Evolutionary conservation across 2,888 invertebrate species (phyloP).

Genomic region (Euproctis similis): DNA sequence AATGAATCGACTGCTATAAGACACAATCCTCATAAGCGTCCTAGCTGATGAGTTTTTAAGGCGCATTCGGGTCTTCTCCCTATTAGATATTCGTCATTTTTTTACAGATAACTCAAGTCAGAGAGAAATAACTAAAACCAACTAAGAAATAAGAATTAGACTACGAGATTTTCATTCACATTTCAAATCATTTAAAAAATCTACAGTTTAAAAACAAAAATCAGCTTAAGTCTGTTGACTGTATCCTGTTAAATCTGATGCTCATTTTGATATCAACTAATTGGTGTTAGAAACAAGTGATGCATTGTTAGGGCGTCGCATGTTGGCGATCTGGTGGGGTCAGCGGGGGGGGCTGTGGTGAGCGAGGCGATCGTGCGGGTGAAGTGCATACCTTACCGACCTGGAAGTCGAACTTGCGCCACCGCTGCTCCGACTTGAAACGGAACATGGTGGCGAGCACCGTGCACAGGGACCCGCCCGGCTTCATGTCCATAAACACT

Average conservation of each 20-base stretch:
- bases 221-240: too few relatives aligned
- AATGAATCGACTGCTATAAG: too few relatives aligned
- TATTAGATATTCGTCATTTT: too few relatives aligned
- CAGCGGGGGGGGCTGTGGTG: constrained; percentile 44
- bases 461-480: constrained; percentile 93
- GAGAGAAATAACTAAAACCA: too few relatives aligned
- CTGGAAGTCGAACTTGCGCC: constrained; percentile 95
- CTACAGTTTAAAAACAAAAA: constrained; percentile 6
- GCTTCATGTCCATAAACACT: constrained; percentile 96
- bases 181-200: too few relatives aligned
- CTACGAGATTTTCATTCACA: too few relatives aligned
- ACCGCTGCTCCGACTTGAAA: constrained; percentile 96
- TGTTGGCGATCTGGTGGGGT: constrained; percentile 31
- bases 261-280: not conserved
- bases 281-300: constrained; percentile 22
- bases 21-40: too few relatives aligned
- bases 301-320: constrained; percentile 46
- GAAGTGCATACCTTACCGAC: constrained; percentile 83
- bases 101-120: too few relatives aligned
- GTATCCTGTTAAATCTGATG: too few relatives aligned
- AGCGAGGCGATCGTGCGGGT: constrained; percentile 55
- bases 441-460: constrained; percentile 95
- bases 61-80: too few relatives aligned
- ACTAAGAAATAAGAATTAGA: too few relatives aligned
- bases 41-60: too few relatives aligned